These are phyloP conservation scores for Petrocephalus sullivani DNA, from an alignment of 2,797 vertebrate species.

Conservation along the genomic window DNA sequence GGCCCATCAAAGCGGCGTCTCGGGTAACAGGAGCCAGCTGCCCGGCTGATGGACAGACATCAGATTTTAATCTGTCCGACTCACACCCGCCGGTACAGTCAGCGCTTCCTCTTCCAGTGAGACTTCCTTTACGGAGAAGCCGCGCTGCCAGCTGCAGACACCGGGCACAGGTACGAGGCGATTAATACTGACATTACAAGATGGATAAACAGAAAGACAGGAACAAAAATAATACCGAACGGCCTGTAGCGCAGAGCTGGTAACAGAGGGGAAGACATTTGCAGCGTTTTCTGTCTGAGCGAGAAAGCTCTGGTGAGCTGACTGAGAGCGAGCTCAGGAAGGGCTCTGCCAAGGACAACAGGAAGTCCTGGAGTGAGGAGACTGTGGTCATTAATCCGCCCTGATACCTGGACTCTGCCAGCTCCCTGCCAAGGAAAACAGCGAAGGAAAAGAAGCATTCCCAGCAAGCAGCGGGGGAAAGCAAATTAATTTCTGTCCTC, in stretches of 20 bases:
- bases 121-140: neutral
- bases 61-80: neutral
- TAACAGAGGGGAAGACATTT: neutral
- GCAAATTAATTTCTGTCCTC: constrained; percentile 41
- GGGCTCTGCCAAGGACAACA: constrained; percentile 59
- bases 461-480: constrained; percentile 25
- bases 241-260: too few species aligned
- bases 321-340: constrained; percentile 28
- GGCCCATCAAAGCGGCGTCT: neutral
- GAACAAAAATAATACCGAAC: neutral
- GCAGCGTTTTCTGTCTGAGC: neutral
- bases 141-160: too few species aligned
- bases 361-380: constrained; percentile 58
- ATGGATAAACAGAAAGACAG: neutral
- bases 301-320: neutral
- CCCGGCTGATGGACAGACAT: neutral
- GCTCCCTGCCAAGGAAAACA: constrained; percentile 62
- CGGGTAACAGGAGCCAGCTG: constrained; percentile 5
- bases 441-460: constrained; percentile 33
- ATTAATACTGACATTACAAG: neutral
- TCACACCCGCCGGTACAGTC: neutral
- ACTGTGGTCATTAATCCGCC: constrained; percentile 68
- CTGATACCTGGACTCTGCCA: constrained; percentile 58
- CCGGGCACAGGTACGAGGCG: neutral
- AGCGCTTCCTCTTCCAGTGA: neutral